phyloP scores from a whole-genome alignment of 2,113 vertebrate genomes.

The Eurystomus gularis region DNA sequence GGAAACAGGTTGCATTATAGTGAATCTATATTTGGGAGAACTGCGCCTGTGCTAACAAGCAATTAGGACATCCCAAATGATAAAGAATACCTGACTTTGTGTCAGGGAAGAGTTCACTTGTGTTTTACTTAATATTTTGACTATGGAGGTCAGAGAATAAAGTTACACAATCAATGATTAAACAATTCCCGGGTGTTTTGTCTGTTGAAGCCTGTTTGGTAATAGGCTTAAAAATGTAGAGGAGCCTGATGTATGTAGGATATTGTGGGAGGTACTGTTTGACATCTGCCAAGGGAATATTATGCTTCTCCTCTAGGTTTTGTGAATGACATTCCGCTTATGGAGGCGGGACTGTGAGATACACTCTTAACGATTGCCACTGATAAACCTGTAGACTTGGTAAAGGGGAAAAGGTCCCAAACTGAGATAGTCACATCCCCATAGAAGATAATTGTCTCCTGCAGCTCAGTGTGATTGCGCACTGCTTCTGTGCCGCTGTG shows the following conservation, averaged over 20 bases:
- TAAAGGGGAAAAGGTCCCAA: background rate
- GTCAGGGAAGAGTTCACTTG: background rate
- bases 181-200: background rate
- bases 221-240: constrained; percentile 34
- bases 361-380: background rate
- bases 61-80: background rate
- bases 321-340: constrained; percentile 57
- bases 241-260: constrained; percentile 46
- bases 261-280: constrained; percentile 64
- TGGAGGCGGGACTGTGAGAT: constrained; percentile 57
- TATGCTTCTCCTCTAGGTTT: constrained; percentile 47
- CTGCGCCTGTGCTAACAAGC: background rate
- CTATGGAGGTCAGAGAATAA: background rate
- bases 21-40: background rate
- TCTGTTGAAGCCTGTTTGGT: constrained; percentile 33
- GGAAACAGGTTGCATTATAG: background rate
- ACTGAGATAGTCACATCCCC: background rate
- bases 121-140: background rate
- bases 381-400: background rate
- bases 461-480: background rate
- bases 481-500: background rate
- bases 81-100: background rate
- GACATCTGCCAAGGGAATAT: constrained; percentile 55
- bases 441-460: background rate
- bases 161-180: background rate